A percentile compares a stretch with the other conserved stretches of the same genome.
Conservation (phyloP, 2,113 vertebrate genomes). For the Bubo blakistoni region DNA sequence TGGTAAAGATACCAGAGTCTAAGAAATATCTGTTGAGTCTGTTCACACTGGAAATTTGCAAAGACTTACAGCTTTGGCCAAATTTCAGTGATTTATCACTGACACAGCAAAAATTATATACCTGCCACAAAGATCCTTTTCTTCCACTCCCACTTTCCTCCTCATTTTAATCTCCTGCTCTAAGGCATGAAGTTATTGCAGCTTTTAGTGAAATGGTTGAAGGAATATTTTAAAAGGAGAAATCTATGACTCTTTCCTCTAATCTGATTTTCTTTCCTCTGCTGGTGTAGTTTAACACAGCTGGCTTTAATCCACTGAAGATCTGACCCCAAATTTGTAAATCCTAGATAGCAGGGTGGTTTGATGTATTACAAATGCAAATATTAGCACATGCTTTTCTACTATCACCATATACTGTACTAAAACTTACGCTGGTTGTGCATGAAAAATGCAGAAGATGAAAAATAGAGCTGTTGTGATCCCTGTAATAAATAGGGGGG, state of each 20-base stretch:
- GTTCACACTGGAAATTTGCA: background rate
- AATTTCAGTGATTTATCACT: background rate
- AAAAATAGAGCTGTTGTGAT: background rate
- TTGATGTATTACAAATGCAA: background rate
- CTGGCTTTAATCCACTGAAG: background rate
- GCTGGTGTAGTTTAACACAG: background rate
- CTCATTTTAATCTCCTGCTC: background rate
- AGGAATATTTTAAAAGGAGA: background rate
- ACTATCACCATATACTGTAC: background rate
- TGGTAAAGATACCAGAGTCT: background rate
- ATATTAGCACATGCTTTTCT: background rate
- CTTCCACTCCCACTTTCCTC: background rate
- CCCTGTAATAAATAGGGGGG: background rate
- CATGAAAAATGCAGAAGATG: background rate
- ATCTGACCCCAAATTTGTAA: background rate
- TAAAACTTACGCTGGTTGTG: background rate
- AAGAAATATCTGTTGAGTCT: background rate
- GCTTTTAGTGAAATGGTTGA: background rate
- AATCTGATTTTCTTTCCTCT: background rate
- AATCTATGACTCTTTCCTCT: background rate
- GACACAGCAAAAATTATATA: background rate
- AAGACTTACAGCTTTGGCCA: background rate
- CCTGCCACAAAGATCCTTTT: background rate
- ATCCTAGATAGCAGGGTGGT: background rate
- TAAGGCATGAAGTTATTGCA: background rate